Evolutionary conservation across 30 jellyfish, hydroid and myxozoan genomes (phyloP).

Genomic region (Aurelia coerulea): DNA sequence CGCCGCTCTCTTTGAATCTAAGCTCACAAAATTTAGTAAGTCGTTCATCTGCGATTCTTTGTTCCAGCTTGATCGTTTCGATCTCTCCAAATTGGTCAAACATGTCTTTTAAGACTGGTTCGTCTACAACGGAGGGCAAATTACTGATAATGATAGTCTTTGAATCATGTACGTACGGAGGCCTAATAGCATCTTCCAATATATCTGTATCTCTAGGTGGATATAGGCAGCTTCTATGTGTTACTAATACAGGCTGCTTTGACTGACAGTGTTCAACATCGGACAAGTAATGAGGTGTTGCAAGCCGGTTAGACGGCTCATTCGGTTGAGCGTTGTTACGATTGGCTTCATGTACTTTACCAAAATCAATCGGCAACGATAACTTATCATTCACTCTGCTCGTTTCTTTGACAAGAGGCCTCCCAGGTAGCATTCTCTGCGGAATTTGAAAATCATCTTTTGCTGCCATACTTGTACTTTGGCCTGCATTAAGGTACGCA

Average conservation of each 20-base stretch:
- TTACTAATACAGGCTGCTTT: neutral
- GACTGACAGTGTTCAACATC: neutral
- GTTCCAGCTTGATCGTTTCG: neutral
- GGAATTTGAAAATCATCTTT: neutral
- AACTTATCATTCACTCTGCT: neutral
- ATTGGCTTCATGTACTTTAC: neutral
- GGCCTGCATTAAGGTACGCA: neutral
- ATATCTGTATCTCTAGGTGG: conserved; percentile 5
- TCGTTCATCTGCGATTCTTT: neutral
- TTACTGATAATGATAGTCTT: neutral
- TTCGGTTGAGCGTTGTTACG: neutral
- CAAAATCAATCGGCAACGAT: neutral
- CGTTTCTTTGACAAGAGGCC: neutral
- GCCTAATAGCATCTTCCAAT: neutral
- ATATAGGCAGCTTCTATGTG: neutral
- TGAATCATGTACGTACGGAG: conserved; percentile 6
- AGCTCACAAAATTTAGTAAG: conserved; percentile 2
- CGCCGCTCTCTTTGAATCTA: neutral
- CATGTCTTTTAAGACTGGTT: neutral
- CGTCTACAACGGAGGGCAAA: neutral
- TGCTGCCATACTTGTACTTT: neutral
- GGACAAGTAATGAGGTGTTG: conserved; percentile 8
- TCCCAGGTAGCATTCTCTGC: neutral
- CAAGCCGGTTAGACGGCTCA: neutral
- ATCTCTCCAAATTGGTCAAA: neutral